Percentiles rank a stretch among this genome's conserved stretches.
phyloP scores from a whole-genome alignment of 2,888 invertebrate genomes.

The Punctoribates punctum region DNA sequence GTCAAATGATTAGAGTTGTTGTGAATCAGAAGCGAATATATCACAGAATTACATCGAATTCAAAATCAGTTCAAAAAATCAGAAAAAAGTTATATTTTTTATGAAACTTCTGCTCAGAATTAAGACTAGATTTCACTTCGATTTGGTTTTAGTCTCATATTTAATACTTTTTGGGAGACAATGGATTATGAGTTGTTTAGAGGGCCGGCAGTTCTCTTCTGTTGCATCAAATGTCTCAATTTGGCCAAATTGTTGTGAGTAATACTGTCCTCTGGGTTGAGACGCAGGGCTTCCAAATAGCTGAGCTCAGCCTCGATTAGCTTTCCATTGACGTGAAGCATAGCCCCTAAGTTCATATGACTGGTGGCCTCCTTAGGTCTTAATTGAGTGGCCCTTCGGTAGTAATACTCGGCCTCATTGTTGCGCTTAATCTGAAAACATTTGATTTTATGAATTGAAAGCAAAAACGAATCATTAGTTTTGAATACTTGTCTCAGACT shows the following conservation, averaged over 20 bases:
- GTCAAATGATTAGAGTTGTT: background rate
- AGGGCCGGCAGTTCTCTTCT: conserved; percentile 26
- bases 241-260: conserved; percentile 84
- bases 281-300: conserved; percentile 75
- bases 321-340: conserved; percentile 87
- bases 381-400: conserved; percentile 69
- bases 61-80: background rate
- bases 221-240: conserved; percentile 57
- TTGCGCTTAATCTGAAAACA: conserved; percentile 58
- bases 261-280: conserved; percentile 82
- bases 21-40: background rate
- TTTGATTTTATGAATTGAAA: background rate
- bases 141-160: conserved; percentile 13
- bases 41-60: conserved; percentile 23
- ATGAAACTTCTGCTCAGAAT: background rate
- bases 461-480: background rate
- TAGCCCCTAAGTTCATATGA: conserved; percentile 91
- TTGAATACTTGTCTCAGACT: conserved; percentile 62
- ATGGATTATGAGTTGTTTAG: background rate
- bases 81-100: background rate
- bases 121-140: conserved; percentile 1
- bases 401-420: conserved; percentile 79
- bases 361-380: conserved; percentile 73
- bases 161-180: background rate
- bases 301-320: conserved; percentile 79